Base-by-base conservation (phyloP, 1,140 invertebrate species). In the Megalopta genalis region DNA sequence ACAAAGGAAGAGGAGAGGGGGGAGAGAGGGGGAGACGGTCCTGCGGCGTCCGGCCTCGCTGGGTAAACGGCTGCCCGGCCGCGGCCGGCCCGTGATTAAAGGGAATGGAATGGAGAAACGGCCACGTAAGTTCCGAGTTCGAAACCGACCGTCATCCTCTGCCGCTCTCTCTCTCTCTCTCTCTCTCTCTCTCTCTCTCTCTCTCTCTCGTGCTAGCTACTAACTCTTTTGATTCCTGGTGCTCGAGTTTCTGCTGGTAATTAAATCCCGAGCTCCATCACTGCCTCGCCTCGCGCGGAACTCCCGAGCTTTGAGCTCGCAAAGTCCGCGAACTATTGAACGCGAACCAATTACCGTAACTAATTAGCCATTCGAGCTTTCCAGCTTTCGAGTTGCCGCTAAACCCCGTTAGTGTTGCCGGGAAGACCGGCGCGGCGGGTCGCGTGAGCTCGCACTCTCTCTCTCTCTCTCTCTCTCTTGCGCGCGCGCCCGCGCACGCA, bases 291-390 rank as follows among this genome's bases (percentile, higher is more conserved):
- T 27, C 59, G 39, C 21, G n/a, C 32, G 23, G 25, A 52, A 23
- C n/a, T 76, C 54, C 46, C 46, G 72, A 81, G 84, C 85, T 86
- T 83, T 86, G 84, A 83, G 84, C 77, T 83, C 42, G 77, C 80
- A 81, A 83, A 86, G 84, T 86, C 77, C 71, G 67, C 63, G 62
- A 86, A 86, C 84, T 86, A 85, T 86, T 84, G 85, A 86, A 86
- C 84, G 81, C 70, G 81, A 86, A 81, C 84, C 85, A 87, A 87
- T 87, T 87, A 84, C 84, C 75, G 84, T 86, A 86, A 84, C 85
- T 87, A 87, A 87, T 87, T 87, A 86, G 81, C 81, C 74, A 86
- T 86, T 86, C 85, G 84, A 80, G 81, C 66, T 73, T 69, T 65
- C 71, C 59, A 79, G 73, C 70, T 83, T 86, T 81, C 37, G 83